These are phyloP conservation scores for Hydriomena furcata DNA, from an alignment of 2,888 invertebrate species.

Conservation along the genomic window DNA sequence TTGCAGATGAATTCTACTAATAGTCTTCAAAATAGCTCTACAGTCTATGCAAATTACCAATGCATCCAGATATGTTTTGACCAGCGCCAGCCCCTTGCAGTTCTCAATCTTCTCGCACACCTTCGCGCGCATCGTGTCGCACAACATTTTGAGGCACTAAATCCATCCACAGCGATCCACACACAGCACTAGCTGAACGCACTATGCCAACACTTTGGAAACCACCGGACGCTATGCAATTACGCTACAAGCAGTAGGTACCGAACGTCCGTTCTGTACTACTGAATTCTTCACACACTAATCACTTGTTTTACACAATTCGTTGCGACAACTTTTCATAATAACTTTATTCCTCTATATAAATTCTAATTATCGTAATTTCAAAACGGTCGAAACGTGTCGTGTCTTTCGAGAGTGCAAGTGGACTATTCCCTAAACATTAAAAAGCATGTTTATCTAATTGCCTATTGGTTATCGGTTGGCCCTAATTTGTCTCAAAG, in stretches of 20 bases:
- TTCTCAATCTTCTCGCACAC: conserved; percentile 73
- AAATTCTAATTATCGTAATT: conserved; percentile 23
- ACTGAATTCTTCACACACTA: conserved; percentile 31
- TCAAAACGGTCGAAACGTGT: conserved; percentile 23
- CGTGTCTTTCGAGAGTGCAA: conserved; percentile 32
- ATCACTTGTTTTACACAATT: conserved; percentile 30
- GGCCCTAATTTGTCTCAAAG: conserved; percentile 59
- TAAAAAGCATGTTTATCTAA: conserved; percentile 77
- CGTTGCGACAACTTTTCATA: conserved; percentile 29
- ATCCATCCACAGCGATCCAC: conserved; percentile 45
- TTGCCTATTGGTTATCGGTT: conserved; percentile 58
- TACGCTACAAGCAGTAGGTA: conserved; percentile 36
- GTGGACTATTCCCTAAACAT: conserved; percentile 46
- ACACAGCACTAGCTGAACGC: conserved; percentile 42
- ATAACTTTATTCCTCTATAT: conserved; percentile 22
- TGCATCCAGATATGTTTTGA: conserved; percentile 69
- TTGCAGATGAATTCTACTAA: too few species aligned
- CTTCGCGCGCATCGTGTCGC: conserved; percentile 69
- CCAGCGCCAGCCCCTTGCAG: conserved; percentile 68
- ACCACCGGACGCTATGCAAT: conserved; percentile 67
- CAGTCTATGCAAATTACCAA: conserved; percentile 47
- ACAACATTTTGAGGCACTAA: conserved; percentile 57
- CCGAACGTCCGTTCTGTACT: conserved; percentile 32
- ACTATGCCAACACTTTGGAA: conserved; percentile 60
- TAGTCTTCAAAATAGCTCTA: too few species aligned